phyloP scores from a whole-genome alignment of 1,140 invertebrate genomes.

The Drosophila serrata region DNA sequence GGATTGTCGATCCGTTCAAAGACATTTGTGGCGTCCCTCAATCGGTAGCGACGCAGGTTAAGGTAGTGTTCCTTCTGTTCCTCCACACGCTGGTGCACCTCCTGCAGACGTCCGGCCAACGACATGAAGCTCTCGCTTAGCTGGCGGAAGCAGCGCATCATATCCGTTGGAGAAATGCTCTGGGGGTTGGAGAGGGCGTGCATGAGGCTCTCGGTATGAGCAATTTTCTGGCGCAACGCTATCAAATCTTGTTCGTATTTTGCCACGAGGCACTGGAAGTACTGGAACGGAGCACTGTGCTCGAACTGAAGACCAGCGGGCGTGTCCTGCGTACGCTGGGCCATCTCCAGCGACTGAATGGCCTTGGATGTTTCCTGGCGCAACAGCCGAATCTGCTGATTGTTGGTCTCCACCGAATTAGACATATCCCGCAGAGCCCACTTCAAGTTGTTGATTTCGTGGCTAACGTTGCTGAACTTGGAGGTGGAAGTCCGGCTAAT shows the following conservation, averaged over 20 bases:
- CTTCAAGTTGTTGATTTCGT: slow-evolving; percentile 77
- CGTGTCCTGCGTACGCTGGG: slow-evolving; percentile 92
- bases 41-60: slow-evolving; percentile 91
- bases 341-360: slow-evolving; percentile 91
- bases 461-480: slow-evolving; percentile 75
- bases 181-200: slow-evolving; percentile 89
- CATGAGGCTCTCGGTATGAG: slow-evolving; percentile 90
- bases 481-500: slow-evolving; percentile 88
- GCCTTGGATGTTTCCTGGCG: slow-evolving; percentile 91
- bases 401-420: slow-evolving; percentile 88
- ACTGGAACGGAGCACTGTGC: slow-evolving; percentile 90
- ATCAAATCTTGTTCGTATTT: slow-evolving; percentile 91
- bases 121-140: slow-evolving; percentile 94
- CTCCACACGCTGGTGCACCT: slow-evolving; percentile 91
- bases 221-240: slow-evolving; percentile 90
- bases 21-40: slow-evolving; percentile 92
- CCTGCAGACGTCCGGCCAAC: slow-evolving; percentile 93
- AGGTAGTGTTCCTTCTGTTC: slow-evolving; percentile 94
- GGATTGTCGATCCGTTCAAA: slow-evolving; percentile 87
- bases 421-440: slow-evolving; percentile 86
- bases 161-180: slow-evolving; percentile 89
- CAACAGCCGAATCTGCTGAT: slow-evolving; percentile 89
- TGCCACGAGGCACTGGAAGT: slow-evolving; percentile 90
- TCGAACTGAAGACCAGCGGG: slow-evolving; percentile 92
- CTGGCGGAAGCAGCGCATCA: slow-evolving; percentile 89